phyloP scores from a whole-genome alignment of 1,140 invertebrate species.

The Amphibalanus amphitrite region DNA sequence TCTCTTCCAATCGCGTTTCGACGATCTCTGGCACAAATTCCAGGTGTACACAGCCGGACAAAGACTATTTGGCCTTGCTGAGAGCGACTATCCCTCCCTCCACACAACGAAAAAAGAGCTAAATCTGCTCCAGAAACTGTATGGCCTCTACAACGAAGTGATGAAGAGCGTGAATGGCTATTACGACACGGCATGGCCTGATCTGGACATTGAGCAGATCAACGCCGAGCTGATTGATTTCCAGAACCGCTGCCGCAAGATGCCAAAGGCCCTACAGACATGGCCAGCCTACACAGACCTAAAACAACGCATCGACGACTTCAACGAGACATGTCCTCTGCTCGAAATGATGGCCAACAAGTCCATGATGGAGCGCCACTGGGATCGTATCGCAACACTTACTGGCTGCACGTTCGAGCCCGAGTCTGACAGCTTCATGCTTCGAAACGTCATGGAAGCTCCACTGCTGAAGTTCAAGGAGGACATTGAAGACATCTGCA shows the following conservation, averaged over 20 bases:
- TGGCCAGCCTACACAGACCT: constrained; percentile 92
- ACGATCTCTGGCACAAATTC: constrained; percentile 32
- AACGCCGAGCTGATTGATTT: constrained; percentile 94
- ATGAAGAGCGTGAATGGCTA: constrained; percentile 89
- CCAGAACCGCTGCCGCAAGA: constrained; percentile 79
- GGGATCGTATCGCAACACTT: constrained; percentile 88
- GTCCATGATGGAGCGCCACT: constrained; percentile 92
- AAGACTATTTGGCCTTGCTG: constrained; percentile 56
- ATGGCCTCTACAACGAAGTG: constrained; percentile 85
- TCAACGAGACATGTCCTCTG: constrained; percentile 90
- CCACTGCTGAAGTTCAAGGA: constrained; percentile 82
- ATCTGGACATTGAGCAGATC: constrained; percentile 93
- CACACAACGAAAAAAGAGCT: constrained; percentile 70
- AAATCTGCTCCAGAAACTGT: constrained; percentile 87
- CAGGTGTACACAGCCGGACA: constrained; percentile 41
- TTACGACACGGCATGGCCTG: constrained; percentile 89
- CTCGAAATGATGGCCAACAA: constrained; percentile 93
- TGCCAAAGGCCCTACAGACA: constrained; percentile 87
- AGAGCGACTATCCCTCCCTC: constrained; percentile 59
- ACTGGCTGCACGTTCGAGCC: constrained; percentile 77
- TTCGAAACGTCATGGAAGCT: constrained; percentile 92
- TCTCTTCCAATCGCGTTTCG: constrained; percentile 55
- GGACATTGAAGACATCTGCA: constrained; percentile 95
- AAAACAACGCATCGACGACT: constrained; percentile 93
- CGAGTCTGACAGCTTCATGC: constrained; percentile 79